Conservation (phyloP, 1,140 invertebrate species). For the Yoshiicerus persimilis region DNA sequence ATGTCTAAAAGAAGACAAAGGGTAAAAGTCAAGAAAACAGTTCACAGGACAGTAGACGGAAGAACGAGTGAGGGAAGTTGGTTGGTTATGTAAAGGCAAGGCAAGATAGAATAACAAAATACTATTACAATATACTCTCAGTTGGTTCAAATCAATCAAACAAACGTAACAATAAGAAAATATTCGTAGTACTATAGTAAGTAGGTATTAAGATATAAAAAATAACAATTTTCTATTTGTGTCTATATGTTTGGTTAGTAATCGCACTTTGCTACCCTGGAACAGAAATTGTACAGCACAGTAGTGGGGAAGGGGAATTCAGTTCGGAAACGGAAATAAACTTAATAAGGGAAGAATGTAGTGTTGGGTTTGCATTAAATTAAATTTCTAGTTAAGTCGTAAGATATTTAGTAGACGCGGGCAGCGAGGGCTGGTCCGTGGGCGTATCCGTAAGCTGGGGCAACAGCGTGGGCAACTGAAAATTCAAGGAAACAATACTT, state of each 20-base stretch:
- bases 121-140: constrained; percentile 6
- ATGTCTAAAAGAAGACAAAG: not conserved
- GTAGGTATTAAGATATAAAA: not conserved
- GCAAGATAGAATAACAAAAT: not conserved
- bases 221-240: constrained; percentile 9
- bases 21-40: not conserved
- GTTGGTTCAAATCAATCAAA: not conserved
- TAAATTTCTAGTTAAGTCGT: not conserved
- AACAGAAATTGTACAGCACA: constrained; percentile 14
- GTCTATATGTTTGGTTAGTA: not conserved
- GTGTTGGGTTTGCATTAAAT: not conserved
- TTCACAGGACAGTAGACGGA: not conserved
- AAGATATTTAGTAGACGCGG: not conserved
- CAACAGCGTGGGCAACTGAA: too few relatives aligned
- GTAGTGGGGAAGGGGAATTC: not conserved
- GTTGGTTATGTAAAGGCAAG: not conserved
- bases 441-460: too few relatives aligned
- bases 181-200: not conserved
- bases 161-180: not conserved
- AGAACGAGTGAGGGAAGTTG: not conserved
- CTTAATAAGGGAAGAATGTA: not conserved
- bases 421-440: not conserved
- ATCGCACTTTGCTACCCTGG: constrained; percentile 5
- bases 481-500: too few relatives aligned
- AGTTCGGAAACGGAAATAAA: not conserved